These are phyloP conservation scores for Oxyteleia sp. DNA, from an alignment of 2,888 invertebrate genomes.

Conservation along the genomic window DNA sequence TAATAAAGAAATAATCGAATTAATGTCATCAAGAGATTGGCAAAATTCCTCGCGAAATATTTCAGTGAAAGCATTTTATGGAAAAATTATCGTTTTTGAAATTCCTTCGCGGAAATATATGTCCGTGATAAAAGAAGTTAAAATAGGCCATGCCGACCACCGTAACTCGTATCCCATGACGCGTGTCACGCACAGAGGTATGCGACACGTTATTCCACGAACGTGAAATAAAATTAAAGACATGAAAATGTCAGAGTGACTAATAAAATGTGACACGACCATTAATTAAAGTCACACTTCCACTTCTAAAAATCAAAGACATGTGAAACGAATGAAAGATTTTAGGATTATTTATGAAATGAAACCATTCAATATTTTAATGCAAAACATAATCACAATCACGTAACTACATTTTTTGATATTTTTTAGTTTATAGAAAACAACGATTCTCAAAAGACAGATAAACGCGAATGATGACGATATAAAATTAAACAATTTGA, in stretches of 20 bases:
- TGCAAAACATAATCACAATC: too few species aligned
- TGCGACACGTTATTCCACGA: not conserved
- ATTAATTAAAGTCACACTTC: too few species aligned
- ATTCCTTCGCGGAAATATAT: not conserved
- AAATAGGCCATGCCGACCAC: not conserved
- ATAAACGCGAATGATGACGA: too few species aligned
- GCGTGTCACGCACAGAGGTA: not conserved
- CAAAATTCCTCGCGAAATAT: not conserved
- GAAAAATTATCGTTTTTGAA: not conserved
- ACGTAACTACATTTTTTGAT: too few species aligned
- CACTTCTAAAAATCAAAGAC: too few species aligned
- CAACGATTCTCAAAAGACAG: too few species aligned
- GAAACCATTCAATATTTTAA: too few species aligned
- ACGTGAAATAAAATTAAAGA: not conserved
- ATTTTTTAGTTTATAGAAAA: too few species aligned
- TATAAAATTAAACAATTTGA: too few species aligned
- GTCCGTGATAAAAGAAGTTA: not conserved
- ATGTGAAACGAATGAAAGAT: too few species aligned
- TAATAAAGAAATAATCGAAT: not conserved
- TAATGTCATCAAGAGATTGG: not conserved
- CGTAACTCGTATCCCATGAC: not conserved
- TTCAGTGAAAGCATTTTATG: not conserved
- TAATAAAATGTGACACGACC: too few species aligned
- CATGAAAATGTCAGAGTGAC: not conserved
- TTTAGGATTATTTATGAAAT: too few species aligned